phyloP scores from a whole-genome alignment of 2,888 invertebrate genomes.

The Leptinotarsa peninsularis region DNA sequence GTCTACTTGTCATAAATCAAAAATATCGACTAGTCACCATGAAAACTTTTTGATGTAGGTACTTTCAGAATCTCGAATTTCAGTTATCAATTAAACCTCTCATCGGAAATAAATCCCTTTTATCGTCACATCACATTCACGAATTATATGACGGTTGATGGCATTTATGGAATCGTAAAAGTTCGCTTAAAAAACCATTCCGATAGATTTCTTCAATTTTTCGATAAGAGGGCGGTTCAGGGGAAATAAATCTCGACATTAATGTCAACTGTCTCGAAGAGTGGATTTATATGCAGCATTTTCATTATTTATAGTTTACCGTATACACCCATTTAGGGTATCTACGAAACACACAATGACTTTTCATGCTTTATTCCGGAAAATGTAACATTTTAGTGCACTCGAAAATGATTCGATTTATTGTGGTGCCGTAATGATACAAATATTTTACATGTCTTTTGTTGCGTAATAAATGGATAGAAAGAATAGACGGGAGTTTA shows the following conservation, averaged over 20 bases:
- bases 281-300: slow-evolving; percentile 61
- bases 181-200: background rate
- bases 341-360: slow-evolving; percentile 37
- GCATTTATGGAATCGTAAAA: slow-evolving; percentile 10
- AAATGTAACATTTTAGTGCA: slow-evolving; percentile 13
- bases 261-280: slow-evolving; percentile 58
- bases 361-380: slow-evolving; percentile 24
- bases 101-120: background rate
- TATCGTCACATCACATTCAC: background rate
- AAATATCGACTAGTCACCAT: too few relatives aligned
- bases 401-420: slow-evolving; percentile 15
- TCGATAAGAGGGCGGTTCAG: slow-evolving; percentile 35
- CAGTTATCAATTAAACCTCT: background rate
- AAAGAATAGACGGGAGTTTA: slow-evolving; percentile 40
- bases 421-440: slow-evolving; percentile 38
- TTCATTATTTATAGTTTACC: slow-evolving; percentile 62
- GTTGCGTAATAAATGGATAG: slow-evolving; percentile 44
- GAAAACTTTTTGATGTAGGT: too few relatives aligned
- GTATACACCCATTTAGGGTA: slow-evolving; percentile 58
- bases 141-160: slow-evolving; percentile 3
- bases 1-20: too few relatives aligned
- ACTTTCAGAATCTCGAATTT: background rate
- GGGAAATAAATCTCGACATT: slow-evolving; percentile 54
- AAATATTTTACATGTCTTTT: slow-evolving; percentile 42
- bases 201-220: slow-evolving; percentile 26